Evolutionary conservation across 1,140 invertebrate genomes (phyloP), one percentile per base, ranked within the genome.

Genomic region (Pectinophora gossypiella): DNA sequence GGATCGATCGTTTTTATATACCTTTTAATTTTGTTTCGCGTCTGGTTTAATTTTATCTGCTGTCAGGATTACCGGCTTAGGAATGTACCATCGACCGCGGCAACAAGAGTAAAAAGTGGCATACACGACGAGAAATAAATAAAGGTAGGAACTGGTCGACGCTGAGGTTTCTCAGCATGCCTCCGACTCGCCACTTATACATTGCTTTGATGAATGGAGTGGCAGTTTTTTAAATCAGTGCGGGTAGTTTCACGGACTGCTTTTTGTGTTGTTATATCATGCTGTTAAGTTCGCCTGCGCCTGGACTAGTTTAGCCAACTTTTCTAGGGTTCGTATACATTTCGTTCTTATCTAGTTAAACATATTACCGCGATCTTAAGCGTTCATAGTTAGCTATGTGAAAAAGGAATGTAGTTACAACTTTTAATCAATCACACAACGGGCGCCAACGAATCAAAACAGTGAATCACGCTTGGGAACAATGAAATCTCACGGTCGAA

Each of bases 1-100:
- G 72, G 68, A 75, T 77, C 81, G 81, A 84, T 77, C 72, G 74
- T 78, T 80, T 81, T 85, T 77, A 77, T 77, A 67, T 79, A 73
- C 76, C 71, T 87, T 87, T 87, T 87, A 85, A 87, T 87, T 87
- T 87, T 85, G 75, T 87, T 87, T 85, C 76, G 78, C 80, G 80
- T 87, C 84, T 87, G 80, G 78, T 85, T 87, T 87, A 85, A 87
- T 85, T 85, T 87, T 87, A 85, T 84, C 82, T 76, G 71, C 76
- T 76, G 80, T 78, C 72, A 76, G 75, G 81, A 85, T 87, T 87
- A 85, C 83, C 76, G 78, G 80, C 81, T 81, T 82, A 84, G 84
- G 84, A 87, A 87, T 87, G 80, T 85, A 80, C 68, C 79, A 65
- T 63, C 74, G 67, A 54, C 36, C 44, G 46, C 21, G 60, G 69